Evolutionary conservation across 2,113 vertebrate species (phyloP).

Genomic region (Menidia beryllina): DNA sequence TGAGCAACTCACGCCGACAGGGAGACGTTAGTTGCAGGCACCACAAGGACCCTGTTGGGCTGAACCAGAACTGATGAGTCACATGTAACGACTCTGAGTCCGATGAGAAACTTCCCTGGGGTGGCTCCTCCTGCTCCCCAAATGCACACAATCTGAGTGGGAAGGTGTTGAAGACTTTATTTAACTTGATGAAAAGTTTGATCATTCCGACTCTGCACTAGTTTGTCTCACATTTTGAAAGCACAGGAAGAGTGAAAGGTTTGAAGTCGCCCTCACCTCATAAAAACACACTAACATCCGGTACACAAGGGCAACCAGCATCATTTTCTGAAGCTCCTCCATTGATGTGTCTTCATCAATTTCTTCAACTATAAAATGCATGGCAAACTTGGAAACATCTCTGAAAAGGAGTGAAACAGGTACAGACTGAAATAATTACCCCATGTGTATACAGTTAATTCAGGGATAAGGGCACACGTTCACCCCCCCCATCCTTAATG

Average conservation of each 20-base stretch:
- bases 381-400: constrained; percentile 97
- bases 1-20: constrained; percentile 92
- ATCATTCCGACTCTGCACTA: not conserved
- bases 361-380: constrained; percentile 99
- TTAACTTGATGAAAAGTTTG: not conserved
- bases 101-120: constrained; percentile 95
- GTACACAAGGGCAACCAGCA: constrained; percentile 97
- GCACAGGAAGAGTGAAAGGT: not conserved
- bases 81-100: constrained; percentile 93
- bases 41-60: constrained; percentile 93
- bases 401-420: constrained; percentile 76
- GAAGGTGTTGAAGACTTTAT: not conserved
- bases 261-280: constrained; percentile 84
- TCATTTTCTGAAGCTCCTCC: constrained; percentile 99
- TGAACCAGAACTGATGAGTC: constrained; percentile 94
- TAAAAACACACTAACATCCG: constrained; percentile 97
- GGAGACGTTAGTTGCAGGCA: constrained; percentile 94
- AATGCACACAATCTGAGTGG: constrained; percentile 92
- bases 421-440: not conserved
- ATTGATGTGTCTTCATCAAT: constrained; percentile 98
- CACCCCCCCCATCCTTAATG: not conserved
- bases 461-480: not conserved
- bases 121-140: constrained; percentile 98
- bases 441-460: not conserved
- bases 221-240: no score